Conservation (phyloP, 2,797 vertebrate genomes). For the Kryptopterus vitreolus region DNA sequence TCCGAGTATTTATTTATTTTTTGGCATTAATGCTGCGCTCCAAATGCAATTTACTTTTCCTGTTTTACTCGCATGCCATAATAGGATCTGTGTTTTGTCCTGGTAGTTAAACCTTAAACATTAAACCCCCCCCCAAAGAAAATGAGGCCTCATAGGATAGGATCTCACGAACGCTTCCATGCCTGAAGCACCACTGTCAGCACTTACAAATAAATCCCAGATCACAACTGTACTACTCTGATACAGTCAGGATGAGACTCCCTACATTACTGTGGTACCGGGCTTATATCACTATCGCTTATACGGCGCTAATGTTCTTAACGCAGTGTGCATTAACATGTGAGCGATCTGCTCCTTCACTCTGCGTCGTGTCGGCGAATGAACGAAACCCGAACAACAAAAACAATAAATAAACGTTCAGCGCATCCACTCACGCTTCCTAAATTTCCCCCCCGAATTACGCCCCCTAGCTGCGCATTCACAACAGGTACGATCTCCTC, state of each 20-base stretch:
- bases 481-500: no score
- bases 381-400: no score
- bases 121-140: not conserved
- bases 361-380: no score
- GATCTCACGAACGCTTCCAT: constrained; percentile 36
- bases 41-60: constrained; percentile 28
- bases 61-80: not conserved
- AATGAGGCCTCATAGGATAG: not conserved
- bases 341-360: no score
- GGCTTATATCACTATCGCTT: no score
- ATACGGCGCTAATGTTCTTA: no score
- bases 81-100: constrained; percentile 19
- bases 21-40: constrained; percentile 29
- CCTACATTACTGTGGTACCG: not conserved
- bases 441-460: no score
- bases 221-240: constrained; percentile 22
- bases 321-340: no score
- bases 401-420: no score
- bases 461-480: no score
- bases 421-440: no score
- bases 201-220: constrained; percentile 39
- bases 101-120: constrained; percentile 28
- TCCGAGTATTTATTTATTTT: not conserved
- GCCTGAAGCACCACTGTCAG: constrained; percentile 41
- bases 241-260: constrained; percentile 9